Evolutionary conservation across 2,797 vertebrate species (phyloP), one percentile per base, ranked within the genome.

Genomic region (Menidia menidia): DNA sequence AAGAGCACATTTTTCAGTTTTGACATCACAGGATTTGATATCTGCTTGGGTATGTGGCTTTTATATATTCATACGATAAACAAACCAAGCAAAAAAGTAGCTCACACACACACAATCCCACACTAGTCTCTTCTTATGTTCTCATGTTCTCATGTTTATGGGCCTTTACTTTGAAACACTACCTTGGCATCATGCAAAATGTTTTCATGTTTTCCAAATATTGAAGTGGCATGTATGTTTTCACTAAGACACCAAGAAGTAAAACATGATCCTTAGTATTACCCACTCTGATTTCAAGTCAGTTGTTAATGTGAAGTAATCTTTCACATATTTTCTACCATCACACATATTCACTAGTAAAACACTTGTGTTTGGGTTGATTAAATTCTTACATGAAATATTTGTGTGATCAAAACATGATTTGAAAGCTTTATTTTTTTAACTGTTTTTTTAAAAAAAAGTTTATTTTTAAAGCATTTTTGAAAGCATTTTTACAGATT

Each of bases 151-250:
- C 75, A 54, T 19, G 41, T 18, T 48, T 44, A 4, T 58, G 75
- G 77, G 78, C 82, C 84, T 81, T 67, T 70, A 87, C 87, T 82
- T 77, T 0, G 62, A 67, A 86, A 77, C 71, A 53, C 56, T 47
- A 80, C 73, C 71, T 78, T 67, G 1, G 8, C 32, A 25, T 51
- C 19, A 59, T 66, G 69, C 56, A 87, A 90, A 92, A 75, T 30
- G 84, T 74, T 89, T 88, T 85, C 88, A 92, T 84, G 79, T 92
- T 90, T 85, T 63, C 71, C 74, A 89, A 87, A 89, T 65, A 78
- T 59, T 45, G 73, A 43, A 77, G 63, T 18, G 67, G 61, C 18
- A n/a, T 41, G 71, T 80, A 33, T 87, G 78, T 86, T 89, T 87
- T 83, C 32, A 71, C 44, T 72, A 71, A 41, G 35, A 63, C 47